Conservation (phyloP, 2,888 invertebrate species). For the Agrotis segetum region DNA sequence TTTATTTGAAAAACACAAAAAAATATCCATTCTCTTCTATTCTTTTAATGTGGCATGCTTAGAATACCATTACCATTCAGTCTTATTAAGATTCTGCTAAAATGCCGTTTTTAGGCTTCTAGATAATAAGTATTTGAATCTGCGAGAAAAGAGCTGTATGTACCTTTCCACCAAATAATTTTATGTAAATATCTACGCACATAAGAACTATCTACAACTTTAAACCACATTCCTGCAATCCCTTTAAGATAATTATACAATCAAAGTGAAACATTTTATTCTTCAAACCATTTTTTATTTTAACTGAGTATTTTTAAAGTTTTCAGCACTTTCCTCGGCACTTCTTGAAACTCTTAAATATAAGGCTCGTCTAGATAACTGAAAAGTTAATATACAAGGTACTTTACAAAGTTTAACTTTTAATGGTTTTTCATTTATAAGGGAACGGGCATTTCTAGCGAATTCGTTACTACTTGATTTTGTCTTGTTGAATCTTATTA, state of each 20-base stretch:
- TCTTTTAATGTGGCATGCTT: too few species aligned
- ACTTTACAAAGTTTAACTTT: conserved; percentile 1
- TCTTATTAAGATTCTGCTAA: too few species aligned
- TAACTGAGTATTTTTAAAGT: conserved; percentile 53
- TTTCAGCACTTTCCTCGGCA: conserved; percentile 28
- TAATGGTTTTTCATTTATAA: neutral
- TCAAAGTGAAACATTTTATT: conserved; percentile 62
- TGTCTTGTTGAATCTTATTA: neutral
- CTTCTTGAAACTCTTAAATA: conserved; percentile 33
- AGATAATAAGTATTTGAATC: too few species aligned
- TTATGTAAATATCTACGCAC: too few species aligned
- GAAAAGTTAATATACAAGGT: conserved; percentile 29
- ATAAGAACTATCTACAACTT: conserved; percentile 16
- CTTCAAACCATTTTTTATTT: conserved; percentile 51
- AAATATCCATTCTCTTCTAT: too few species aligned
- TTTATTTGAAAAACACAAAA: too few species aligned
- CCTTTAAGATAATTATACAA: conserved; percentile 47
- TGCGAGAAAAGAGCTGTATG: too few species aligned
- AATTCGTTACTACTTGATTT: neutral
- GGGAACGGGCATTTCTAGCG: neutral
- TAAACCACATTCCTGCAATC: conserved; percentile 59
- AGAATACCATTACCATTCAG: too few species aligned
- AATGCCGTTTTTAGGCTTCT: too few species aligned
- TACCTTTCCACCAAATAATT: too few species aligned
- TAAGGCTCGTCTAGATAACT: conserved; percentile 31